Conservation (phyloP, 2,113 vertebrate genomes). For the Bostrychus sinensis region DNA sequence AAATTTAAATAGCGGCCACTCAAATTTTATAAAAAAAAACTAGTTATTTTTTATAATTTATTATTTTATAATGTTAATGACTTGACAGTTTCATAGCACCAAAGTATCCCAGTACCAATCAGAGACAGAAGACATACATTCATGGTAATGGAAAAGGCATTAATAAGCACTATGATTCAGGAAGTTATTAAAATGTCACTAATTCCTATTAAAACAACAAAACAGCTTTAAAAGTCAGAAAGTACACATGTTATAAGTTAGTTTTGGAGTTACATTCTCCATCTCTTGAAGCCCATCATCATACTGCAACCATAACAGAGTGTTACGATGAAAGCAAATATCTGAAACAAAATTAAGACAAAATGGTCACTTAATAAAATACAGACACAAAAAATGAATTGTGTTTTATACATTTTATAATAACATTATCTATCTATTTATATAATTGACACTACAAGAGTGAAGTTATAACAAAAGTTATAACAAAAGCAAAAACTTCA, state of each 20-base stretch:
- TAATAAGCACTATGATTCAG: constrained; percentile 14
- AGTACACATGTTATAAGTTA: constrained; percentile 8
- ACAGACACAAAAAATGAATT: no score
- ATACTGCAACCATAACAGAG: constrained; percentile 79
- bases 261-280: constrained; percentile 64
- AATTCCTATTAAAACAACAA: neutral
- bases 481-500: neutral
- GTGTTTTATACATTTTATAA: no score
- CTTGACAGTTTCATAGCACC: constrained; percentile 38
- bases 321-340: constrained; percentile 79
- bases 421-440: neutral
- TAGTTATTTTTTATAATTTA: neutral
- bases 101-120: constrained; percentile 1
- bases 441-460: neutral
- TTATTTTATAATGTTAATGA: constrained; percentile 14
- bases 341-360: constrained; percentile 53
- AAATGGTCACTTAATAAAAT: no score
- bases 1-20: constrained; percentile 29
- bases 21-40: constrained; percentile 2
- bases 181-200: constrained; percentile 2
- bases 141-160: constrained; percentile 12
- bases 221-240: neutral
- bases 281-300: constrained; percentile 82
- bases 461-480: neutral
- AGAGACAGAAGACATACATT: neutral